A percentile compares a stretch with the other conserved stretches of the same genome.
Conservation (phyloP, 2,797 vertebrate species). For the Neosilurus mollespiculum region DNA sequence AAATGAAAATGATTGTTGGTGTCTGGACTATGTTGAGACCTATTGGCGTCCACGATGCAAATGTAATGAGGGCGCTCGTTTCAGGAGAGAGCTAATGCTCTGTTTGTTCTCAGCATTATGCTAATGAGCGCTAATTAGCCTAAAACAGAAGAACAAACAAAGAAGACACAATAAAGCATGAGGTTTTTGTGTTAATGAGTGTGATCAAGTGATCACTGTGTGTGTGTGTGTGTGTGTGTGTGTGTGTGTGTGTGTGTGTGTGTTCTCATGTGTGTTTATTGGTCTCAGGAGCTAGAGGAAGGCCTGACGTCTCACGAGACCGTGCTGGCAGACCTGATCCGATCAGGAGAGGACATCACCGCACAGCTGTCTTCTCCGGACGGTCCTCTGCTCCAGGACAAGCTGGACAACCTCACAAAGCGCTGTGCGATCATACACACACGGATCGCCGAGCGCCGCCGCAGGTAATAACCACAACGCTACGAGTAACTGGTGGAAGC, state of each 20-base stretch:
- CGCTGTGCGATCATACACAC: conserved; percentile 77
- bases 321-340: conserved; percentile 73
- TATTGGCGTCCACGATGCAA: background rate
- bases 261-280: background rate
- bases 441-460: conserved; percentile 78
- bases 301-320: conserved; percentile 80
- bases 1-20: background rate
- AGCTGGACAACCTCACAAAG: conserved; percentile 77
- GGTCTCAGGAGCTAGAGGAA: conserved; percentile 85
- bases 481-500: too few species aligned
- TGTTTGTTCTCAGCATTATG: background rate
- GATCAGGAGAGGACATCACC: conserved; percentile 82
- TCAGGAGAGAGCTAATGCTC: background rate
- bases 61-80: background rate
- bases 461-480: conserved; percentile 75
- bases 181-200: background rate
- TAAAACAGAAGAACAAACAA: background rate
- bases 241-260: background rate
- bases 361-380: conserved; percentile 82
- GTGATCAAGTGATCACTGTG: background rate
- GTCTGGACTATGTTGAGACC: background rate
- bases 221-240: background rate
- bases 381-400: conserved; percentile 83
- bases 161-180: background rate
- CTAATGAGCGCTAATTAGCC: background rate